Conservation (phyloP, 2,888 invertebrate genomes). For the Clanis bilineata region DNA sequence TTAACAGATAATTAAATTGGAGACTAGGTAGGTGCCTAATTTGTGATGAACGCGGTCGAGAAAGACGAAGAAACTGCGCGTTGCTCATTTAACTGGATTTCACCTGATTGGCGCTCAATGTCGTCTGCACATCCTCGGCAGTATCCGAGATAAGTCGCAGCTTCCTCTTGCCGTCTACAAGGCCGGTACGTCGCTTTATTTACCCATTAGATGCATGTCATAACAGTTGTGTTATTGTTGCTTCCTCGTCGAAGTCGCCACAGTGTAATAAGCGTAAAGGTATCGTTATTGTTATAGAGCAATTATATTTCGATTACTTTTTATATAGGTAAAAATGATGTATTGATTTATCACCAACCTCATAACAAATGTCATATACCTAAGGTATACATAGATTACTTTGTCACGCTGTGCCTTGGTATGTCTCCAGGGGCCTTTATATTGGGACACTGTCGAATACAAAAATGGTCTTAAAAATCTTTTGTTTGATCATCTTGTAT, state of each 20-base stretch:
- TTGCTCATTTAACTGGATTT: slow-evolving; percentile 43
- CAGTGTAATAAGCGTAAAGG: background rate
- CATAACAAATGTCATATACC: too few species aligned
- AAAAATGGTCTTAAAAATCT: too few species aligned
- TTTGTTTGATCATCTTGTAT: too few species aligned
- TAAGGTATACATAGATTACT: too few species aligned
- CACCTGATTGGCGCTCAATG: slow-evolving; percentile 76
- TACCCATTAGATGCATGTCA: slow-evolving; percentile 22
- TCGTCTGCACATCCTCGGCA: slow-evolving; percentile 73
- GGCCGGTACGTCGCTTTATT: slow-evolving; percentile 9
- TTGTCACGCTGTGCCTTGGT: too few species aligned
- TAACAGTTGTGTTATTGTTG: slow-evolving; percentile 2
- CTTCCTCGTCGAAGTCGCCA: background rate
- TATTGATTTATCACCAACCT: background rate
- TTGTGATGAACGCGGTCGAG: background rate
- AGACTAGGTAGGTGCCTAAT: too few species aligned
- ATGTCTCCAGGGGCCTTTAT: too few species aligned
- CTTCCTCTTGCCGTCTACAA: slow-evolving; percentile 51
- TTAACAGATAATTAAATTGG: too few species aligned
- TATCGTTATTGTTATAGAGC: background rate
- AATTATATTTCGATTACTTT: background rate
- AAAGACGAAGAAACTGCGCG: slow-evolving; percentile 42
- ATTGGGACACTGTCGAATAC: too few species aligned
- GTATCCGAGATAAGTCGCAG: slow-evolving; percentile 69
- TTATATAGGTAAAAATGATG: background rate